These are phyloP conservation scores for Neodon shergylaensis DNA, from an alignment of 2,113 vertebrate genomes.

Conservation along the genomic window DNA sequence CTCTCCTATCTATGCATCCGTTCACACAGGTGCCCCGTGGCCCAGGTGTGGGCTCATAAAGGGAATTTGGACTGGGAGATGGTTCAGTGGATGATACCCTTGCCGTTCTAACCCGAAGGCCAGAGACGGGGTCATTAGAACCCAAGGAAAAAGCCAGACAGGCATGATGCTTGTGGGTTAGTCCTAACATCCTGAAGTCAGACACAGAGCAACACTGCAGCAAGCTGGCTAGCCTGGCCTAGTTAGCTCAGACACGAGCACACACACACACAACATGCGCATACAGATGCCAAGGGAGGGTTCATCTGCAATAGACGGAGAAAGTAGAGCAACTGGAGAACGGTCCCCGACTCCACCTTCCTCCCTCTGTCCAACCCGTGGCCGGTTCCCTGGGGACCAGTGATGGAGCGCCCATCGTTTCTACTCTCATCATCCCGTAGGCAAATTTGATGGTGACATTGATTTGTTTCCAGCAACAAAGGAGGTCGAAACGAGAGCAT, in stretches of 20 bases:
- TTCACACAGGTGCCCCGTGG: not conserved
- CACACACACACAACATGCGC: not conserved
- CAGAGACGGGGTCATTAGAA: not conserved
- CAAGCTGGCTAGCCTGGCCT: not conserved
- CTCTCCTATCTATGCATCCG: not conserved
- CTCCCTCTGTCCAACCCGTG: not conserved
- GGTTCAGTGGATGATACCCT: not conserved
- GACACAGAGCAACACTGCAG: not conserved
- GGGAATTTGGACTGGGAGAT: not conserved
- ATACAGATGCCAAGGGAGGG: not conserved
- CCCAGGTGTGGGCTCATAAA: not conserved
- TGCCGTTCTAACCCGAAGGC: not conserved
- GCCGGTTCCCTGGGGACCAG: not conserved
- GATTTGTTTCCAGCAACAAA: constrained; percentile 27
- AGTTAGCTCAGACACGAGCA: not conserved
- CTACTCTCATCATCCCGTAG: not conserved
- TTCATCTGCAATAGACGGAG: not conserved
- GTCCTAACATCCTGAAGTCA: not conserved
- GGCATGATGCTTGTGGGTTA: too few species aligned
- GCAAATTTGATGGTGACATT: not conserved
- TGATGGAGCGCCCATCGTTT: not conserved
- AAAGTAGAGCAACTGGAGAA: not conserved
- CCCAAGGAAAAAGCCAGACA: not conserved
- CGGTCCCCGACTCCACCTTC: not conserved
- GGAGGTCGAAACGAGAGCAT: not conserved